Evolutionary conservation across 2,113 vertebrate species (phyloP).

Genomic region (Notiomystis cincta): DNA sequence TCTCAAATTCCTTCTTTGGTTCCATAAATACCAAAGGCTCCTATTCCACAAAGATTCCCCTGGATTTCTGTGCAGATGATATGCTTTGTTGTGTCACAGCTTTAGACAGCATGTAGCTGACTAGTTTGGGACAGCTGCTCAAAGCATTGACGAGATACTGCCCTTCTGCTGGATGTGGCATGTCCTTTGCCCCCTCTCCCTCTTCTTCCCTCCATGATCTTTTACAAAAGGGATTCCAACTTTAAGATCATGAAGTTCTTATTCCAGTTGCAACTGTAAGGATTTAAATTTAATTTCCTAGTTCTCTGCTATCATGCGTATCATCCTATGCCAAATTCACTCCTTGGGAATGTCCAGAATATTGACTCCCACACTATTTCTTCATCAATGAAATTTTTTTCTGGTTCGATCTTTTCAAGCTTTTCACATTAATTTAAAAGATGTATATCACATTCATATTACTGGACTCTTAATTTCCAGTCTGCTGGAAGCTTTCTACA

Average conservation of each 20-base stretch:
- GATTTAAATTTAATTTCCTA: not conserved
- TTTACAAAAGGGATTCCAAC: not conserved
- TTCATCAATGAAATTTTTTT: not conserved
- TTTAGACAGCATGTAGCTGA: not conserved
- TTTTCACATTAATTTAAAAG: not conserved
- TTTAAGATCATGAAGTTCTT: not conserved
- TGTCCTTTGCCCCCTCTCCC: accelerated
- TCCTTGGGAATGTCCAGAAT: not conserved
- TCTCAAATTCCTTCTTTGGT: not conserved
- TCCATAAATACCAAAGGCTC: not conserved
- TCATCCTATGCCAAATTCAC: not conserved
- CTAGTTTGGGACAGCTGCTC: not conserved
- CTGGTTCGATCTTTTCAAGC: not conserved
- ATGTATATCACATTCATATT: not conserved
- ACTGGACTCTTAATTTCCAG: not conserved
- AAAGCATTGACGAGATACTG: not conserved
- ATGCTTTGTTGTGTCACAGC: not conserved
- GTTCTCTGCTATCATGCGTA: not conserved
- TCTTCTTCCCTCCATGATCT: not conserved
- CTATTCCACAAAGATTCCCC: not conserved
- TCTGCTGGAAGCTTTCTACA: not conserved
- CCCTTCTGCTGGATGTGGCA: not conserved
- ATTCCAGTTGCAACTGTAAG: not conserved
- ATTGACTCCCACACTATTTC: not conserved
- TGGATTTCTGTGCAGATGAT: not conserved